Conservation (phyloP, 2,888 invertebrate species). For the Cataglyphis albicans region DNA sequence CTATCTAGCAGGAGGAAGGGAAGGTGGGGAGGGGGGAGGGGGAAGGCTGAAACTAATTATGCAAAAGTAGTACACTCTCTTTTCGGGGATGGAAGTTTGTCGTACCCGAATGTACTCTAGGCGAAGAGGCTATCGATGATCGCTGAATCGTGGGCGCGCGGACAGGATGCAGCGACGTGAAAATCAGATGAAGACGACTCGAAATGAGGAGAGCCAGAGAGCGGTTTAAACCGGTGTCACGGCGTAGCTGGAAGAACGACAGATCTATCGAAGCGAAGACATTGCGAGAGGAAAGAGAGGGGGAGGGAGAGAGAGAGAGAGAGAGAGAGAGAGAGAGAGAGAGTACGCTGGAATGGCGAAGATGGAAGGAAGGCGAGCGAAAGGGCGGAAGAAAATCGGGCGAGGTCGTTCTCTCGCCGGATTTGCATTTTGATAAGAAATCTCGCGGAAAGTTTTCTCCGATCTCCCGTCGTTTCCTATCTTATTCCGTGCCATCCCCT, state of each 20-base stretch:
- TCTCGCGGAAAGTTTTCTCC: slow-evolving; percentile 82
- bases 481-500: slow-evolving; percentile 48
- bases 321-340: slow-evolving; percentile 17
- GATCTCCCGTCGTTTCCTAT: slow-evolving; percentile 49
- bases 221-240: slow-evolving; percentile 51
- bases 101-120: neutral
- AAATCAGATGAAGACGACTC: slow-evolving; percentile 40
- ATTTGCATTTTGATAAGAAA: slow-evolving; percentile 86
- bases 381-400: slow-evolving; percentile 67
- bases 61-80: neutral
- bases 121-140: slow-evolving; percentile 23
- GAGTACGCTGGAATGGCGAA: slow-evolving; percentile 29
- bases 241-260: slow-evolving; percentile 46
- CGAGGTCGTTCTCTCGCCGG: slow-evolving; percentile 77
- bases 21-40: neutral
- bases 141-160: neutral
- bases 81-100: neutral
- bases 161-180: slow-evolving; percentile 24
- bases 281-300: slow-evolving; percentile 7
- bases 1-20: too few species aligned
- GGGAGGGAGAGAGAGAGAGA: slow-evolving; percentile 3
- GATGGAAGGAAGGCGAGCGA: slow-evolving; percentile 40
- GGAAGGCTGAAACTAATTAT: neutral
- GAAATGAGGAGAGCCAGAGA: slow-evolving; percentile 22
- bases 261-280: slow-evolving; percentile 56